Percentiles rank a stretch among this genome's conserved stretches.
Conservation (phyloP, 2,113 vertebrate species). For the Phylloscopus trochilus region DNA sequence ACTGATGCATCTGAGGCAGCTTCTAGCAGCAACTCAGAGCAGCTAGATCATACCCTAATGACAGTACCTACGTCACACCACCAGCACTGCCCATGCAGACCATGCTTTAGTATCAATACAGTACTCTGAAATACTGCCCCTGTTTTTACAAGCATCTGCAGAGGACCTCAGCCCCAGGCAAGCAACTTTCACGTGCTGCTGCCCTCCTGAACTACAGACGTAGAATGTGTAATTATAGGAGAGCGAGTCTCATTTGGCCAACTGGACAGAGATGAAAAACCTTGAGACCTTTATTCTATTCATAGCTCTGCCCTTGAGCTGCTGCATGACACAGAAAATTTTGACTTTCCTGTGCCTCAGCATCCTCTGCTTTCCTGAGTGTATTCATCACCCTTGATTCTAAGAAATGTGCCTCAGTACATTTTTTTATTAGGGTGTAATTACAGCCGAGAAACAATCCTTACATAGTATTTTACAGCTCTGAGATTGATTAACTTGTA, state of each 20-base stretch:
- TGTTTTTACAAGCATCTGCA: background rate
- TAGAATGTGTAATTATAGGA: background rate
- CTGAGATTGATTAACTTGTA: background rate
- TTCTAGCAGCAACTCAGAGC: background rate
- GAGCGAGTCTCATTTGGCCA: background rate
- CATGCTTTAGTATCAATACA: background rate
- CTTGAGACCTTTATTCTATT: background rate
- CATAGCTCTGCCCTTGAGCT: conserved; percentile 20
- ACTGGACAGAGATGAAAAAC: background rate
- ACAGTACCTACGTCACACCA: background rate
- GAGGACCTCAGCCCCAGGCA: background rate
- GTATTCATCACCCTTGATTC: background rate
- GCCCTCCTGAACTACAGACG: background rate
- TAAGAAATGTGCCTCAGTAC: background rate
- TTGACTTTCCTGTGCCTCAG: background rate
- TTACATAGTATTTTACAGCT: background rate
- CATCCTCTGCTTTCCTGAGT: background rate
- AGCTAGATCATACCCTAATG: background rate
- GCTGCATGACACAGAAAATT: background rate
- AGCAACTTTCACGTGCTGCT: background rate
- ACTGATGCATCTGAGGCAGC: background rate
- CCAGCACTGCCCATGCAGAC: background rate
- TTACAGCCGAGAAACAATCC: background rate
- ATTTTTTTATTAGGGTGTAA: background rate
- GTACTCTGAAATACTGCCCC: background rate